phyloP scores from a whole-genome alignment of 2,888 invertebrate genomes.

The Willowsia nigromaculata region DNA sequence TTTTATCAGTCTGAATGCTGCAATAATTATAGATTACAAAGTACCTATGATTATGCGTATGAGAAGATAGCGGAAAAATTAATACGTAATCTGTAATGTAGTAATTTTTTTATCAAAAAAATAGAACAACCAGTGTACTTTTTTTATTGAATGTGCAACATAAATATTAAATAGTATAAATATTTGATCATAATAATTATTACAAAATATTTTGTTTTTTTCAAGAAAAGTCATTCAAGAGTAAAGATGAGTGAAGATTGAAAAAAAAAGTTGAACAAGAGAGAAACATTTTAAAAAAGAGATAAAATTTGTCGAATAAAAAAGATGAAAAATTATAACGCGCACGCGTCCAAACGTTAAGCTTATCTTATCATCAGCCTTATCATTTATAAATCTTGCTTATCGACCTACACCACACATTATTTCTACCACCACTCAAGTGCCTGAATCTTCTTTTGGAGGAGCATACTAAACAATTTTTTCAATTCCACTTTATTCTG shows the following conservation, averaged over 20 bases:
- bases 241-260: neutral
- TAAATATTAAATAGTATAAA: constrained; percentile 2
- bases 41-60: too few species aligned
- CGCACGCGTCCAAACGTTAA: neutral
- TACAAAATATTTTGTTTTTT: neutral
- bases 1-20: neutral
- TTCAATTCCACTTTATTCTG: constrained; percentile 78
- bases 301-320: too few species aligned
- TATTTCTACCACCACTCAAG: constrained; percentile 76
- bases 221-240: neutral
- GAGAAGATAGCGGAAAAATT: too few species aligned
- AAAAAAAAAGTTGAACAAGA: neutral
- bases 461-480: constrained; percentile 77
- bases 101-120: too few species aligned
- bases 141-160: constrained; percentile 12
- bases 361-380: constrained; percentile 11
- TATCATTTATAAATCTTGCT: neutral
- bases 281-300: neutral
- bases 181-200: neutral
- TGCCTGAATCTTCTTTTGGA: constrained; percentile 78
- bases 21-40: too few species aligned
- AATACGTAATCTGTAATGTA: neutral
- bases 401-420: neutral
- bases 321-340: neutral
- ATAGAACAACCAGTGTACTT: neutral